Evolutionary conservation across 1,140 invertebrate species (phyloP).

Genomic region (Aphelenchoides fujianensis): DNA sequence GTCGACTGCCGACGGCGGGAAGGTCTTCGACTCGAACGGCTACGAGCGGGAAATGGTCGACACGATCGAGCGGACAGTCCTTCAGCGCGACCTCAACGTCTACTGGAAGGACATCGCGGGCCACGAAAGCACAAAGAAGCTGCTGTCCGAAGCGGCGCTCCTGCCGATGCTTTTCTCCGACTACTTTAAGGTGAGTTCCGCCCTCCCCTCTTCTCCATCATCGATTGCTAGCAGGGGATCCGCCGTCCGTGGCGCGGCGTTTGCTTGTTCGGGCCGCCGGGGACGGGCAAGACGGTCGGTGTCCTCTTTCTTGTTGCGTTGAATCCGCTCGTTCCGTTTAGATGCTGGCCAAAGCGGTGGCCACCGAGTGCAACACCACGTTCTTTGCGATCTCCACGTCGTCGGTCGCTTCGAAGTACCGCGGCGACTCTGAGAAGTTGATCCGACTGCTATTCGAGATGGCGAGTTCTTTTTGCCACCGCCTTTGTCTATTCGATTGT

Average conservation of each 20-base stretch:
- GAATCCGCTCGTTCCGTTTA: not conserved
- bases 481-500: no score
- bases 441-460: slow-evolving; percentile 96
- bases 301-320: not conserved
- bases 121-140: slow-evolving; percentile 84
- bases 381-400: slow-evolving; percentile 99
- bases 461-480: slow-evolving; percentile 71
- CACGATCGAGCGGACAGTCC: slow-evolving; percentile 81
- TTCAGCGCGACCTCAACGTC: slow-evolving; percentile 95
- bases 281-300: slow-evolving; percentile 85
- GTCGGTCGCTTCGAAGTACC: slow-evolving; percentile 92
- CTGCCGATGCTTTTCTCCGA: slow-evolving; percentile 96
- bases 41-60: slow-evolving; percentile 90
- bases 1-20: slow-evolving; percentile 64
- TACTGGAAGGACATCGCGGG: slow-evolving; percentile 92
- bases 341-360: slow-evolving; percentile 96
- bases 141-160: slow-evolving; percentile 94
- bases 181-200: slow-evolving; percentile 75
- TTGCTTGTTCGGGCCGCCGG: slow-evolving; percentile 77
- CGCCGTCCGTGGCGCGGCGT: slow-evolving; percentile 60
- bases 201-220: slow-evolving; percentile 10
- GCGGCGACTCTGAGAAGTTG: slow-evolving; percentile 97
- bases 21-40: slow-evolving; percentile 83
- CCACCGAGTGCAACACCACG: slow-evolving; percentile 96
- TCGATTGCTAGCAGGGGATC: slow-evolving; percentile 50